Conservation (phyloP, 1,140 invertebrate genomes). For the Drosophila nasuta region DNA sequence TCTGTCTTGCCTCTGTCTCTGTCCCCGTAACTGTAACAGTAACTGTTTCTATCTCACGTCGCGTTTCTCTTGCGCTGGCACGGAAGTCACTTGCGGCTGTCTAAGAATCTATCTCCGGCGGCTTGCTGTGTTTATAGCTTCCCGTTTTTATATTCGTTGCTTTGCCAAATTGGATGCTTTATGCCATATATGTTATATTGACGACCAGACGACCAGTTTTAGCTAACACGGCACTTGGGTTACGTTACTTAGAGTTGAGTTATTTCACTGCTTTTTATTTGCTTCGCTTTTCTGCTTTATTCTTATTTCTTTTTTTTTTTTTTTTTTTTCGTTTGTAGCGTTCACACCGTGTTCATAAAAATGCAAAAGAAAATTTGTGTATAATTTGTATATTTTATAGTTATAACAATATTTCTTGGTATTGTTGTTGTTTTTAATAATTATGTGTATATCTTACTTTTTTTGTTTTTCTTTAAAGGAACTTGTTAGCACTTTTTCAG, state of each 20-base stretch:
- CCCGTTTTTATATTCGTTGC: constrained; percentile 29
- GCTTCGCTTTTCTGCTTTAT: neutral
- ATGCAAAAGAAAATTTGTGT: constrained; percentile 69
- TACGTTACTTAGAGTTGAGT: constrained; percentile 26
- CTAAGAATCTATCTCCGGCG: constrained; percentile 22
- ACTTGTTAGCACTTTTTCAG: constrained; percentile 74
- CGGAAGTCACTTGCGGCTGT: constrained; percentile 53
- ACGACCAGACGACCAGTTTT: neutral
- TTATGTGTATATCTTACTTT: constrained; percentile 28
- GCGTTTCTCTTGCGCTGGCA: constrained; percentile 23
- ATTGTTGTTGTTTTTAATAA: constrained; percentile 20
- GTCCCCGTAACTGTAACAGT: neutral
- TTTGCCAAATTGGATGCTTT: constrained; percentile 31
- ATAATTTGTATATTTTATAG: constrained; percentile 74
- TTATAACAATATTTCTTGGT: constrained; percentile 62
- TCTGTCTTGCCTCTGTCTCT: neutral
- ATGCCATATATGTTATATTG: constrained; percentile 6
- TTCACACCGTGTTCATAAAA: constrained; percentile 47
- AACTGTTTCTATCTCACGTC: neutral
- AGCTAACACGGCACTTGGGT: constrained; percentile 62
- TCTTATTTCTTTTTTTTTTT: constrained; percentile 9
- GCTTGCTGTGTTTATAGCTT: constrained; percentile 55
- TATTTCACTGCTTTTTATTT: constrained; percentile 22
- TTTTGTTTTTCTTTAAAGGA: constrained; percentile 64
- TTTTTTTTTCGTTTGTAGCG: constrained; percentile 6